Base-by-base conservation (phyloP, 2,113 vertebrate species). In the Climacteris rufus region DNA sequence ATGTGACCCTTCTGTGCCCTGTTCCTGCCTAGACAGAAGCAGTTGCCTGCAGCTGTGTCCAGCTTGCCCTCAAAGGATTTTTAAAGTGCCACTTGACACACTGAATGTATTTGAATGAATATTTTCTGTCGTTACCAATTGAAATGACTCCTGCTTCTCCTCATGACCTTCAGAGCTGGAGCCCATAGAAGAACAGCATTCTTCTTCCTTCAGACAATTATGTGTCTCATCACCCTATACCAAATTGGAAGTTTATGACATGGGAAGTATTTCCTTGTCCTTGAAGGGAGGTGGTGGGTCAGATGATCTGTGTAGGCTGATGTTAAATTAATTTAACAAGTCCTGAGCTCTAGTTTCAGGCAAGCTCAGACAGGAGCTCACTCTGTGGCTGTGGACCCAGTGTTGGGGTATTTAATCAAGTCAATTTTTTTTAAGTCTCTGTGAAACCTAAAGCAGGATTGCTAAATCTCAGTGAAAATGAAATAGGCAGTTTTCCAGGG, bases 1-100 rank as follows among this genome's bases (percentile, higher is more conserved):
- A 76, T 50, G 87, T 95, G 91, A 96, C 84, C 89, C 54, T 39
- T 91, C 65, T 15, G 21, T 94, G 91, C 87, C 93, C 89, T 87
- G 1, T 45, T 91, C 45, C 81, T 96, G 87, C 65, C 44, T 28
- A 79, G 93, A 96, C 87, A 93, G 93, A 96, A 79, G 91, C 69
- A 87, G 84, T 84, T 0, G 70, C 91, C 91, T 91, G 87, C 94
- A 95, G 96, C 96, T 96, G 87, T 85, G 83, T 79, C 93, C 81
- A 50, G 91, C 53, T 64, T 64, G 68, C 81, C 87, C 87, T 91
- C 84, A 74, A 91, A 85, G 78, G 87, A 68, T 76, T 87, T 89
- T 95, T 93, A 65, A 93, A 89, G 82, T 93, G 63, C 91, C 87
- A 71, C 52, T 92, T 91, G 95, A 96, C 70, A 60, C 39, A 69